Evolutionary conservation across 2,113 vertebrate genomes (phyloP), one percentile per base, ranked within the genome.

Genomic region (Hystrix cristata): DNA sequence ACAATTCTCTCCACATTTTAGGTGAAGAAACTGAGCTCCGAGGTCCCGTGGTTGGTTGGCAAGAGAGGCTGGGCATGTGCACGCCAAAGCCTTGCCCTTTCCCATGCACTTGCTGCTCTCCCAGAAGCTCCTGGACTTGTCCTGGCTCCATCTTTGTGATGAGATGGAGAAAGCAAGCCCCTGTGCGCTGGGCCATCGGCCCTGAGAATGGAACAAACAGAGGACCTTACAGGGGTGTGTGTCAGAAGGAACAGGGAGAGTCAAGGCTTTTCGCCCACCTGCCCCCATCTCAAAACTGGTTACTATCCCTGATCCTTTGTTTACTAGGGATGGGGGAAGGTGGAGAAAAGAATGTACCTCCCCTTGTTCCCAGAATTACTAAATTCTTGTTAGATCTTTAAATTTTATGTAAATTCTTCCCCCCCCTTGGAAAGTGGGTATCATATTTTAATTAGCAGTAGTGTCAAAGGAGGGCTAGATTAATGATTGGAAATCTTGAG

Each of bases 341-440:
- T n/a, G 18, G 69, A 57, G 96, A 96, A 96, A 98, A 98, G 98
- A 98, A 98, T 98, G 97, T 97, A 38, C 97, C 97, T 97, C 97
- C 94, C 97, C 98, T 98, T 96, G 87, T 85, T 97, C 97, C 97
- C 98, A 97, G 98, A 97, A 98, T 98, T 98, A 98, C 98, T 95
- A 72, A 95, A 98, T 98, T 98, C 98, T 99, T 98, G 98, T 98
- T 98, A 97, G 98, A 98, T 97, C 98, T 98, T 98, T 98, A 99
- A 98, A 98, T 98, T 98, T 99, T 98, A 99, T 98, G 98, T 99
- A 98, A 98, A 98, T 98, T 98, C 98, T 98, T 98, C 97, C 97
- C 96, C 51, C 87, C 82, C 78, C 78, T 87, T 94, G 71, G 97
- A 96, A 98, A 97, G 97, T 97, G 98, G 97, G 97, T 98, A 98